Conservation (phyloP, 2,113 vertebrate species). For the Ammodytes dubius region DNA sequence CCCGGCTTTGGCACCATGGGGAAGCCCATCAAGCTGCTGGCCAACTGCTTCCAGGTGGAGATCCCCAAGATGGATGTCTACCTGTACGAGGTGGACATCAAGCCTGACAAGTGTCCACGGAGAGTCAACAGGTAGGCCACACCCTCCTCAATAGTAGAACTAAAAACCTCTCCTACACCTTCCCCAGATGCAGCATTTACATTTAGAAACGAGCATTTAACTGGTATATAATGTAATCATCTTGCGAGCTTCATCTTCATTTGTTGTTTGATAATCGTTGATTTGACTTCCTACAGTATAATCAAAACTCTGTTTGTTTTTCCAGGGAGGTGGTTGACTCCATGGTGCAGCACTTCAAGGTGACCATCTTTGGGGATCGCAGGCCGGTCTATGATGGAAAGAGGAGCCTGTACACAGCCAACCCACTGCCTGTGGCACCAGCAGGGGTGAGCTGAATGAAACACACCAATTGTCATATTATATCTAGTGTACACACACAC, state of each 20-base stretch:
- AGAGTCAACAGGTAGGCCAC: constrained; percentile 93
- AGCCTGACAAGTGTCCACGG: constrained; percentile 99
- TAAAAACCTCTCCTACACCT: background rate
- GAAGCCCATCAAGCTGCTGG: constrained; percentile 99
- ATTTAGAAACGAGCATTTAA: background rate
- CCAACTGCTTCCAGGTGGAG: constrained; percentile 99
- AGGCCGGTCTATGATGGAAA: constrained; percentile 99
- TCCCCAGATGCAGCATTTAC: background rate
- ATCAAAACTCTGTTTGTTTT: constrained; percentile 22
- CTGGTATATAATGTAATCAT: background rate
- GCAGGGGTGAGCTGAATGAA: constrained; percentile 89
- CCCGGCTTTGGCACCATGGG: constrained; percentile 99
- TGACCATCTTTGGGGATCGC: constrained; percentile 99
- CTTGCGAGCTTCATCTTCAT: background rate
- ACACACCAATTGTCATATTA: background rate
- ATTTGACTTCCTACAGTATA: background rate
- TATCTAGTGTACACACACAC: background rate
- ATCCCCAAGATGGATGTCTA: constrained; percentile 99
- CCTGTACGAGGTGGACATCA: constrained; percentile 99
- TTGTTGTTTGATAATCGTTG: background rate
- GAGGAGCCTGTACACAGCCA: constrained; percentile 98
- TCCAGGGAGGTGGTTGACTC: constrained; percentile 98
- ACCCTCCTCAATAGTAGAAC: background rate
- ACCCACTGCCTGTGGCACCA: constrained; percentile 96
- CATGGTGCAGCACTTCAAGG: constrained; percentile 99